phyloP scores from a whole-genome alignment of 2,797 vertebrate genomes.

The Lophius americanus region DNA sequence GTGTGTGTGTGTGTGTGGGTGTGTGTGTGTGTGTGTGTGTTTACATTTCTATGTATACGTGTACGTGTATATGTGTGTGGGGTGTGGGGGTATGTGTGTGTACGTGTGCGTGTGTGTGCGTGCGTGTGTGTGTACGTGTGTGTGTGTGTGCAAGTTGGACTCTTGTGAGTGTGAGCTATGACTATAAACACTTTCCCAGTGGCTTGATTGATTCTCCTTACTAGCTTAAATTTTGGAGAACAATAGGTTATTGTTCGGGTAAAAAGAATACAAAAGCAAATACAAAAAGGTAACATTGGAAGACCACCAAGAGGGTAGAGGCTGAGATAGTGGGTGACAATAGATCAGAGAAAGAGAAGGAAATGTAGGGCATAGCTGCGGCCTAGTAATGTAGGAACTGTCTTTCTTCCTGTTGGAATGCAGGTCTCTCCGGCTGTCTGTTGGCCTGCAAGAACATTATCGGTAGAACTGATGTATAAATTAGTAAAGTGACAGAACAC shows the following conservation, averaged over 20 bases:
- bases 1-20: neutral
- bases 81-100: neutral
- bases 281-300: neutral
- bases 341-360: constrained; percentile 7
- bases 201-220: constrained; percentile 42
- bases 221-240: constrained; percentile 41
- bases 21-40: constrained; percentile 15
- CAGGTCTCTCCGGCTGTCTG: constrained; percentile 21
- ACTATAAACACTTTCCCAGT: constrained; percentile 49
- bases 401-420: constrained; percentile 27
- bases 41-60: neutral
- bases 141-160: constrained; percentile 12
- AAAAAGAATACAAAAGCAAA: constrained; percentile 23
- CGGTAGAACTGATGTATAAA: constrained; percentile 50
- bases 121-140: constrained; percentile 17
- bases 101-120: constrained; percentile 10
- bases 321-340: neutral
- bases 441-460: neutral
- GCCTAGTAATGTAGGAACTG: constrained; percentile 64
- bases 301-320: too few species aligned
- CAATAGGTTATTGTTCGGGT: neutral
- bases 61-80: too few species aligned
- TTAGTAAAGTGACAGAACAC: constrained; percentile 69
- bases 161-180: constrained; percentile 28
- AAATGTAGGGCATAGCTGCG: constrained; percentile 24